Base-by-base conservation (phyloP, 2,113 vertebrate species). In the Jaculus jaculus region DNA sequence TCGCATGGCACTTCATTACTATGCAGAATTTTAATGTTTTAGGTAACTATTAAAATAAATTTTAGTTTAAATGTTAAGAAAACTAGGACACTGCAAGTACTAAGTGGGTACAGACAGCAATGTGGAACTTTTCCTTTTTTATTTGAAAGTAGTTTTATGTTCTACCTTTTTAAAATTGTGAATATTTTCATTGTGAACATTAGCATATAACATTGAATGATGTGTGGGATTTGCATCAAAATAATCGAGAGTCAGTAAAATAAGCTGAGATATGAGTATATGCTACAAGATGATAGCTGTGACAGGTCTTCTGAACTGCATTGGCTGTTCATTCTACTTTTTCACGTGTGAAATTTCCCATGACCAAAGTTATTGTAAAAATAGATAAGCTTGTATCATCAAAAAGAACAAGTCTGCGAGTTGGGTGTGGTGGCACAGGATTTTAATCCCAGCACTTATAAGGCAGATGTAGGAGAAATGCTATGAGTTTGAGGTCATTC, bases 281-380 rank as follows among this genome's bases (percentile, higher is more conserved):
- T 39, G 12, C n/a, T 85, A 39, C 51, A 32, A 74, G 30, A 12
- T 61, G 65, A 54, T 69, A 73, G 69, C 71, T 86, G 84, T 71
- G 80, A 79, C 42, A 74, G 90, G 16, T 86, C 71, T 65, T 60
- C 39, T 66, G 71, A 88, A 86, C 11, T 80, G 73, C 93, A 84
- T 21, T 65, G 82, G 23, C 34, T 72, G 2, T 84, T 89, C 80
- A 90, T 26, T 79, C 34, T 86, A 60, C 60, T 80, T 89, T n/a
- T 89, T 91, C 68, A 91, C 58, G 32, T 95, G 90, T 85, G 39
- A 84, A 93, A 88, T 90, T 90, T 91, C 88, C 92, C 74, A 74
- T 79, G 80, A 79, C 3, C 47, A 82, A 77, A 39, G 20, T 37
- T 24, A 80, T 82, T 65, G 0, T 66, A 79, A 90, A 91, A 94